Evolutionary conservation across 2,797 vertebrate genomes (phyloP), one percentile per base, ranked within the genome.

Genomic region (Anisognathus igniventris): DNA sequence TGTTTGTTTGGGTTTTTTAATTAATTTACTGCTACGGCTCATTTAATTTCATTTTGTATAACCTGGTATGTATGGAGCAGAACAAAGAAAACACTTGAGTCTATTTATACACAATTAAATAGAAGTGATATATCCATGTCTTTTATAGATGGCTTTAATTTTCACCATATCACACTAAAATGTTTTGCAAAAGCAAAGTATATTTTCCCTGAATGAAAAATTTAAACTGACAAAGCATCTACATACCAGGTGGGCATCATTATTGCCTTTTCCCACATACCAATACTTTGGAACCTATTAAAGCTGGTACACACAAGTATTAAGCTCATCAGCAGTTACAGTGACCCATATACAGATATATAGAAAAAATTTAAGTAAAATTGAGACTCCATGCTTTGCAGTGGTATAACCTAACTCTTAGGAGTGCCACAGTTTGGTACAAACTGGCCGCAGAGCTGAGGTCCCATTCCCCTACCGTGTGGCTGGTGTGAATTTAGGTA

Each of bases 121-220:
- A 58, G 73, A 96, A 90, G 76, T 66, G 27, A 91, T 92, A 86
- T 51, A 92, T 75, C 66, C 40, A 65, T 75, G 62, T 83, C 40
- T 83, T 89, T 96, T 91, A 95, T 62, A 51, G 82, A 95, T 94
- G 75, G 30, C 33, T 97, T 95, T 92, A 93, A 95, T 96, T 94
- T 96, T 88, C 76, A 86, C n/a, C 2, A 10, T 68, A 81, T 10
- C 33, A 45, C 30, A 60, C 10, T 47, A 65, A 86, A 93, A 65
- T 1, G 10, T 56, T 75, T 89, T 75, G 42, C 1, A 3, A 93
- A 93, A 80, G 18, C 25, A 44, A 94, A 86, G 22, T 33, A 8
- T 44, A 57, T 73, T 83, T 86, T 56, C 30, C 48, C 22, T 20
- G 14, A 91, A 83, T 56, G 54, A 94, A 88, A 90, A 83, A 88